These are phyloP conservation scores for Apotomis turbidana DNA, from an alignment of 2,888 invertebrate genomes.

Conservation along the genomic window DNA sequence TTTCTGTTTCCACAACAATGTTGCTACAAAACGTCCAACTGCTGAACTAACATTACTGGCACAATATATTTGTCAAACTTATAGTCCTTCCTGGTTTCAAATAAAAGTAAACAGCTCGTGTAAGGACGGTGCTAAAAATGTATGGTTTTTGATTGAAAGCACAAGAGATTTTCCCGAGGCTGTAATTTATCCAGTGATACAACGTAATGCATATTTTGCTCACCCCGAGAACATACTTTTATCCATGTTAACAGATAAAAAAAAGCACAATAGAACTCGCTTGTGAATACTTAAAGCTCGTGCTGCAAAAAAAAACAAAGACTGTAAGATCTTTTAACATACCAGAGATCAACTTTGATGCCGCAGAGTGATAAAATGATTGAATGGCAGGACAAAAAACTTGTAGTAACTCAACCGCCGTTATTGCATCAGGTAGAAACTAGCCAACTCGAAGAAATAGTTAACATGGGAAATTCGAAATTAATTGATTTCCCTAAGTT, in stretches of 20 bases:
- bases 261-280: background rate
- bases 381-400: background rate
- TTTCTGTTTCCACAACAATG: too few relatives aligned
- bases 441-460: too few relatives aligned
- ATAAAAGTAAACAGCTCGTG: constrained; percentile 13
- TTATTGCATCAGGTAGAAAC: too few relatives aligned
- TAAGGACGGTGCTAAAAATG: constrained; percentile 11
- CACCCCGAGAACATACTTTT: constrained; percentile 8
- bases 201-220: constrained; percentile 1
- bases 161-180: constrained; percentile 7
- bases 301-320: background rate
- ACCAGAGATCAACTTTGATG: constrained; percentile 20
- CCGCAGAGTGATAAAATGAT: constrained; percentile 11
- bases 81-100: constrained; percentile 11
- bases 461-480: background rate
- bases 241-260: background rate
- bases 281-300: background rate
- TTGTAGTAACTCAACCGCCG: too few relatives aligned
- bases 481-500: constrained; percentile 19
- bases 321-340: constrained; percentile 4
- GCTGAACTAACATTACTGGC: constrained; percentile 6
- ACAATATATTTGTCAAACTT: constrained; percentile 10
- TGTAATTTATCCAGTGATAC: constrained; percentile 5
- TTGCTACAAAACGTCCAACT: constrained; percentile 18
- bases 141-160: constrained; percentile 7